Conservation (phyloP, 2,797 vertebrate species). For the Anas bernieri region DNA sequence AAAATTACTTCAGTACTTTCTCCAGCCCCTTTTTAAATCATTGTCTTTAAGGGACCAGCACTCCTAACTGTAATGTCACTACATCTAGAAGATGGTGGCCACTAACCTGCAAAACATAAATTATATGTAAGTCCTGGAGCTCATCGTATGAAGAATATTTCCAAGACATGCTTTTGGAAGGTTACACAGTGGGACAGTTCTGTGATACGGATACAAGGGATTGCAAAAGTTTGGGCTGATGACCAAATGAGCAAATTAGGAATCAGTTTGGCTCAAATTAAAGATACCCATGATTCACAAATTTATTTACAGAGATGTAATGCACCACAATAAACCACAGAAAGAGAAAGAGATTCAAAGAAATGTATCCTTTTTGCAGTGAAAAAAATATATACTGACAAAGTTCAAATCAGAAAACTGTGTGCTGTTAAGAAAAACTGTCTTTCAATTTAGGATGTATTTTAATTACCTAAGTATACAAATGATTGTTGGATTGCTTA, state of each 20-base stretch:
- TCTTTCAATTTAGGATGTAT: background rate
- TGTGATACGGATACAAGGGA: background rate
- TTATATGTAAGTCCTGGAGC: background rate
- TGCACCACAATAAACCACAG: background rate
- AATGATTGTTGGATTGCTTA: conserved; percentile 9
- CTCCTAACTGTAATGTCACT: background rate
- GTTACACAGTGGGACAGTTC: background rate
- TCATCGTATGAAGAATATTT: background rate
- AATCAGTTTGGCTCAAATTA: background rate
- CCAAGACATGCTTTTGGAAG: background rate
- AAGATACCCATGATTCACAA: background rate
- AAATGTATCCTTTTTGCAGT: background rate
- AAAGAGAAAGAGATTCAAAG: background rate
- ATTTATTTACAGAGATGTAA: background rate
- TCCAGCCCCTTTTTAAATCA: background rate
- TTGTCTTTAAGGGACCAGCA: background rate
- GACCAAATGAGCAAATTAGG: background rate
- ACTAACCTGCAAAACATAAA: background rate
- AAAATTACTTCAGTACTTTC: background rate
- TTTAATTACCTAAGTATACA: conserved; percentile 28
- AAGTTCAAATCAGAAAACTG: conserved; percentile 4
- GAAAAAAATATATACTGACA: background rate
- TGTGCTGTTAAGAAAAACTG: background rate
- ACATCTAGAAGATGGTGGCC: background rate
- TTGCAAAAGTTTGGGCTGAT: background rate